These are phyloP conservation scores for Ostrea edulis DNA, from an alignment of 1,140 invertebrate genomes.

Conservation along the genomic window DNA sequence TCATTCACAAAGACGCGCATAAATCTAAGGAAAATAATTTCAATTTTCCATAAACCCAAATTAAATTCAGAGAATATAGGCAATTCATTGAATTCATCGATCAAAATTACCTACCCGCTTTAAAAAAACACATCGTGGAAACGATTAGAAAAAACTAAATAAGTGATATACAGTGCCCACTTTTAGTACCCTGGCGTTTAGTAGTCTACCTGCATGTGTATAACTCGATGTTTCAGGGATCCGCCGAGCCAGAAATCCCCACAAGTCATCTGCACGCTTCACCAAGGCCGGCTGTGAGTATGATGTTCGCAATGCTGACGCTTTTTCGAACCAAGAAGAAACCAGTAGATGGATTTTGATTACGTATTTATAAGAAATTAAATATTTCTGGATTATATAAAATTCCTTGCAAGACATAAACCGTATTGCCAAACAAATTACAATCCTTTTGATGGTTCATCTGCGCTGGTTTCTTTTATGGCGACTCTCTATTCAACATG, in stretches of 20 bases:
- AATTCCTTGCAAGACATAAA: too few species aligned
- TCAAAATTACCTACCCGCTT: not conserved
- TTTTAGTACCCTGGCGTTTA: not conserved
- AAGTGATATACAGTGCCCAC: constrained; percentile 18
- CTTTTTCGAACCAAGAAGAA: not conserved
- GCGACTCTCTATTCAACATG: not conserved
- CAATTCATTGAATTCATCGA: not conserved
- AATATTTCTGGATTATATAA: too few species aligned
- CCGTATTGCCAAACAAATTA: too few species aligned
- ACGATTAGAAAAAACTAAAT: not conserved
- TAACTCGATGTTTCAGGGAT: constrained; percentile 16
- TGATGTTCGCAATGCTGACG: constrained; percentile 23
- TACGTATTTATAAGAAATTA: too few species aligned
- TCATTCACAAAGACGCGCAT: not conserved
- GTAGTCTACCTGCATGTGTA: constrained; percentile 33
- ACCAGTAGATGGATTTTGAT: not conserved
- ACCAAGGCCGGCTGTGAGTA: constrained; percentile 52
- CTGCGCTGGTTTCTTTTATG: constrained; percentile 26
- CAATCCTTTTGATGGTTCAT: not conserved
- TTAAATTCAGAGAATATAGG: too few species aligned
- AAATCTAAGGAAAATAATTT: too few species aligned
- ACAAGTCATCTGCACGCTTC: constrained; percentile 43
- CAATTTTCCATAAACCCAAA: too few species aligned
- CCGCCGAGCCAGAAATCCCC: not conserved
- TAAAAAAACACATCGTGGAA: not conserved